Evolutionary conservation across 2,113 vertebrate genomes (phyloP), one percentile per base, ranked within the genome.

Genomic region (Phalacrocorax carbo): DNA sequence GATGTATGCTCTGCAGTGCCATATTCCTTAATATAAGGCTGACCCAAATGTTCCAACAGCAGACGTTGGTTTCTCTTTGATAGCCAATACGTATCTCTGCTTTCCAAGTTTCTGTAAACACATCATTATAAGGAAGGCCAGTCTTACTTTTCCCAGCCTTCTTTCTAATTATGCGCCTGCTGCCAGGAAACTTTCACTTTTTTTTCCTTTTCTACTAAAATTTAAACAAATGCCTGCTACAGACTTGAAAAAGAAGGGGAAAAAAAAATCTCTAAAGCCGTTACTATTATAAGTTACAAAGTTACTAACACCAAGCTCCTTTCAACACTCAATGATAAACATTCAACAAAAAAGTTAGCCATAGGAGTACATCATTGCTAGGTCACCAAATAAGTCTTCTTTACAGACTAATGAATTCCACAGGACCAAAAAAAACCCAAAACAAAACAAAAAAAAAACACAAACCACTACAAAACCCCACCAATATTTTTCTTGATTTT

Each of bases 61-160:
- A 96, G 91, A 92, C 60, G 13, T 66, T 96, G 95, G 96, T 88
- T 96, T 96, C 86, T 93, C 82, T 95, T 94, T 94, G 95, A 97
- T 96, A 96, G 96, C 97, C 95, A 96, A 92, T 79, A 86, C 90
- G 81, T 95, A 94, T 95, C 92, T 96, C 91, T 73, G 51, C 96
- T 70, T 96, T 98, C 97, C 95, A 97, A 97, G 90, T 97, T 98
- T 98, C 97, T 97, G 94, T 97, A 96, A 98, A 96, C 96, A 96
- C 96, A 92, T 97, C 95, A 94, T 94, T 92, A 96, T 73, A 81
- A 93, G 57, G 81, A 95, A 95, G 85, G 90, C 90, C 94, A 94
- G 84, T 30, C 79, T 88, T 91, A 85, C 79, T 51, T 94, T 90
- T 75, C 91, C 78, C 92, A 96, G 88, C 66, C 77, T 94, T 96